Percentiles rank a stretch among this genome's conserved stretches.
Evolutionary conservation across 2,888 invertebrate species (phyloP).

Genomic region (Pediacus dermestoides): DNA sequence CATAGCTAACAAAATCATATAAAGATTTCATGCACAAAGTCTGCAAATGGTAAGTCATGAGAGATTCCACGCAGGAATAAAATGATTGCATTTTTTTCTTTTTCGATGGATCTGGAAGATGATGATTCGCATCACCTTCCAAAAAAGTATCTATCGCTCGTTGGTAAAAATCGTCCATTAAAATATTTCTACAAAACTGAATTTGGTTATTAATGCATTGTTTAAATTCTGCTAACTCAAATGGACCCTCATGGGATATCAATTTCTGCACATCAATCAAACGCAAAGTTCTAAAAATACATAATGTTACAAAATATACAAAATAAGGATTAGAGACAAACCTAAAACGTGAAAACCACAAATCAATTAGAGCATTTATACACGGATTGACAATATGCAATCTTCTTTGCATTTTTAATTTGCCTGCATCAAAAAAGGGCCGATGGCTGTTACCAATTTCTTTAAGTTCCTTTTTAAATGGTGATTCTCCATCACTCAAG

Average conservation of each 20-base stretch:
- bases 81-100: conserved; percentile 67
- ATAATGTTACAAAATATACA: conserved; percentile 9
- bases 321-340: conserved; percentile 30
- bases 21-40: conserved; percentile 76
- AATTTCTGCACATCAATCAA: conserved; percentile 60
- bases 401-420: conserved; percentile 55
- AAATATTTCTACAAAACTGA: conserved; percentile 62
- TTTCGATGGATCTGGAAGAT: conserved; percentile 65
- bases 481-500: conserved; percentile 53
- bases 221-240: conserved; percentile 66
- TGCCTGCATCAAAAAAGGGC: conserved; percentile 49
- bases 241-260: conserved; percentile 59
- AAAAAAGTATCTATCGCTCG: conserved; percentile 62
- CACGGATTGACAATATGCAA: conserved; percentile 78
- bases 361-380: conserved; percentile 71
- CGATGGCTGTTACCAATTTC: conserved; percentile 66
- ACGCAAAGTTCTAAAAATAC: conserved; percentile 55
- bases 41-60: conserved; percentile 88
- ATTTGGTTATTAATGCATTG: conserved; percentile 57
- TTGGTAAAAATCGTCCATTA: conserved; percentile 65
- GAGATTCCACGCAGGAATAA: conserved; percentile 77
- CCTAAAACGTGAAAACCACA: conserved; percentile 80
- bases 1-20: conserved; percentile 70
- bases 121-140: conserved; percentile 64
- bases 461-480: conserved; percentile 57